Evolutionary conservation across 2,888 invertebrate species (phyloP).

Genomic region (Nephrotoma flavescens): DNA sequence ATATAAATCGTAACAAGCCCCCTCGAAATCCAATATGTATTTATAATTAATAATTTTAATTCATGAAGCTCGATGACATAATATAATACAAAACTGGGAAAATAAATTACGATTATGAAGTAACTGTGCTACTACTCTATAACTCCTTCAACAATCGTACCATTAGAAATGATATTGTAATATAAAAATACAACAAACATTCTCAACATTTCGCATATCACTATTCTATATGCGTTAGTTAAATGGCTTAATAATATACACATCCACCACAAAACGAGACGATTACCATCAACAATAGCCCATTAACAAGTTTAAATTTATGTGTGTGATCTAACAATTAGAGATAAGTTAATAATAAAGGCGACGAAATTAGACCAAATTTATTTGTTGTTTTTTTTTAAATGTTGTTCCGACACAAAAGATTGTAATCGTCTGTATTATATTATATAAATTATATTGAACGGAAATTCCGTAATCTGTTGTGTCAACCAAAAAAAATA

Average conservation of each 20-base stretch:
- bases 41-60: background rate
- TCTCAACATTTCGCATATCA: background rate
- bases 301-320: background rate
- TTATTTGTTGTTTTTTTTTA: background rate
- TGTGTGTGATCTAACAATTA: background rate
- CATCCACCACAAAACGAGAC: background rate
- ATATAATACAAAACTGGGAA: background rate
- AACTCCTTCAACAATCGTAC: background rate
- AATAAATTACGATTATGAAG: background rate
- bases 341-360: background rate
- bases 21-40: background rate
- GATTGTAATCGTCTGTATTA: background rate
- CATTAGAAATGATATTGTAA: background rate
- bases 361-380: background rate
- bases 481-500: background rate
- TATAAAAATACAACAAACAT: background rate
- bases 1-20: no score
- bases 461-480: background rate
- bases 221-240: background rate
- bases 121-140: background rate
- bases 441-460: background rate
- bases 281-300: background rate
- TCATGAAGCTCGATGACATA: background rate
- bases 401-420: background rate
- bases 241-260: background rate